These are phyloP conservation scores for Terrapene triunguis DNA, from an alignment of 2,113 vertebrate genomes.

Conservation along the genomic window DNA sequence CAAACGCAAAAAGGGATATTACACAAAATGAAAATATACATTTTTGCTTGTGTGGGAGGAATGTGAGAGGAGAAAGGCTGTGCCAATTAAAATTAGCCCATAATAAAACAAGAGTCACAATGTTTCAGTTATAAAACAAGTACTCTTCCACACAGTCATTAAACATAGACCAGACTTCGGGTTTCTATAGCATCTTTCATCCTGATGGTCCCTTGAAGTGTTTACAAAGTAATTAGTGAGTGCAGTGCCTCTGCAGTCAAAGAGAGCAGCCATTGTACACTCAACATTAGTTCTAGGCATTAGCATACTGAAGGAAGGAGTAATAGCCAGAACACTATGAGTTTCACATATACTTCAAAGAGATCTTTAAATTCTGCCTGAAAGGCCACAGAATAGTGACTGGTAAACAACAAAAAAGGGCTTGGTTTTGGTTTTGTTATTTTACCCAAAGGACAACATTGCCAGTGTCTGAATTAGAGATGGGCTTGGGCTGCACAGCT, in stretches of 20 bases:
- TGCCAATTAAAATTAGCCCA: slow-evolving; percentile 21
- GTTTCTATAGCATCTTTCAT: slow-evolving; percentile 20
- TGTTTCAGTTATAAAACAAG: slow-evolving; percentile 32
- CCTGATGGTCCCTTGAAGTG: slow-evolving; percentile 29
- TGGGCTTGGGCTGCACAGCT: background rate
- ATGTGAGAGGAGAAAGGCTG: slow-evolving; percentile 6
- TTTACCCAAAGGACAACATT: background rate
- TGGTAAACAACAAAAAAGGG: background rate
- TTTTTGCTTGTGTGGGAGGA: slow-evolving; percentile 53
- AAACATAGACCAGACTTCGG: background rate
- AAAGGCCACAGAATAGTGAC: background rate
- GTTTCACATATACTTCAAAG: background rate
- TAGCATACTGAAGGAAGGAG: background rate
- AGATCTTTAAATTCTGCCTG: background rate
- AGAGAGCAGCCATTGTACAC: background rate
- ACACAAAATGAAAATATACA: slow-evolving; percentile 42
- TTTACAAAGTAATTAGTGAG: slow-evolving; percentile 30
- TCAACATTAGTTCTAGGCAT: background rate
- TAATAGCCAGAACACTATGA: background rate
- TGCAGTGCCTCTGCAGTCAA: background rate
- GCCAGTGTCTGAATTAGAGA: background rate
- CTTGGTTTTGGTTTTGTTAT: background rate
- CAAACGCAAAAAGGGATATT: slow-evolving; percentile 53
- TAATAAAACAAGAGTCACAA: slow-evolving; percentile 35
- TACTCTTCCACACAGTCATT: slow-evolving; percentile 15